phyloP scores from a whole-genome alignment of 1,140 invertebrate species.

The Drosophila truncata region DNA sequence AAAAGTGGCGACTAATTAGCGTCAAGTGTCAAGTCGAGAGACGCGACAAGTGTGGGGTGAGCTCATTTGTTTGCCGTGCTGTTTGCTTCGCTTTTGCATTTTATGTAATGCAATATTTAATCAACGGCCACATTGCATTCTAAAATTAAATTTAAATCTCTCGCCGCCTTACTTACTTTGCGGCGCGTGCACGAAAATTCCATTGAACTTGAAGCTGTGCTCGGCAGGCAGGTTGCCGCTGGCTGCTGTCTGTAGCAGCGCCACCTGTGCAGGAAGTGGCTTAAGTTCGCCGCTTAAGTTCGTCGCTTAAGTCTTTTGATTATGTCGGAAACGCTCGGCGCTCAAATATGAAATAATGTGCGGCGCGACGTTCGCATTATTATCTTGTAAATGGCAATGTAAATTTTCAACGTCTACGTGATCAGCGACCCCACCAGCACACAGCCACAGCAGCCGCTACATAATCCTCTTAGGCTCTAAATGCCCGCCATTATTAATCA shows the following conservation, averaged over 20 bases:
- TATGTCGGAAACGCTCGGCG: conserved; percentile 39
- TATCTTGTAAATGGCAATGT: conserved; percentile 45
- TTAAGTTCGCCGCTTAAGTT: conserved; percentile 63
- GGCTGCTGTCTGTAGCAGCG: not conserved
- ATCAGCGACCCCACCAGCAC: conserved; percentile 8
- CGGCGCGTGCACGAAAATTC: conserved; percentile 59
- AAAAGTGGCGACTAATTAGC: conserved; percentile 66
- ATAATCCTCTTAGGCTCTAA: conserved; percentile 46
- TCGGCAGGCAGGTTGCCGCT: conserved; percentile 14
- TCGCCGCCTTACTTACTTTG: conserved; percentile 28
- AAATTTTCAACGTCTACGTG: conserved; percentile 64
- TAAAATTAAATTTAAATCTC: conserved; percentile 50
- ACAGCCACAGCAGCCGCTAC: conserved; percentile 10
- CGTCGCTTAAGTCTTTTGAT: conserved; percentile 77
- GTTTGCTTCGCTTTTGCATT: conserved; percentile 36
- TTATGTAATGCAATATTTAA: conserved; percentile 68
- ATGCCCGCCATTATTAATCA: conserved; percentile 37
- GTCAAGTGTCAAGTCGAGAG: conserved; percentile 32
- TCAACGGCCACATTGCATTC: conserved; percentile 54
- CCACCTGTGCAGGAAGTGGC: conserved; percentile 62
- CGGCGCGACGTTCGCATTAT: conserved; percentile 30
- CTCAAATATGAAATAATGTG: conserved; percentile 43
- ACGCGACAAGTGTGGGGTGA: conserved; percentile 9
- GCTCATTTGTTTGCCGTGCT: conserved; percentile 27
- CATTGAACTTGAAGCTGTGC: conserved; percentile 62